Base-by-base conservation (phyloP, 2,888 invertebrate genomes). In the Aphodius sticticus region DNA sequence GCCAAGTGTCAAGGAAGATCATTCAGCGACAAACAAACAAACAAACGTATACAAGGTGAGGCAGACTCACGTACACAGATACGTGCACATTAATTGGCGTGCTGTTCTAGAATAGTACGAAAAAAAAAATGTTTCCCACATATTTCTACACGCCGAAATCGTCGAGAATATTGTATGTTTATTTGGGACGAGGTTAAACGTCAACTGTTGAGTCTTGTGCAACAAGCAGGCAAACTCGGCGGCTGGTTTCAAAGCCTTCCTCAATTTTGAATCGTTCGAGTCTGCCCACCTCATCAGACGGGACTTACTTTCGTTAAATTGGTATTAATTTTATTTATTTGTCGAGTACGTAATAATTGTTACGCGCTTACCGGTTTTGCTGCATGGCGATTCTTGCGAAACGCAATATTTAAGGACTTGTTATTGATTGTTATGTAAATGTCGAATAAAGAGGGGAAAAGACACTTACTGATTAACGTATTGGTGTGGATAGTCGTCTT, bases 181-280 rank as follows among this genome's bases (percentile, higher is more conserved):
- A 85, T 86, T 85, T 84, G 83, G 86, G 83, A 86, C 86, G 85
- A 86, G 86, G 86, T 84, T 84, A 74, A 35, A 37, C 37, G 85
- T 84, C 85, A 81, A 81, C 71, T 69, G 70, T 74, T 74, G 74
- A 69, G 69, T 77, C 69, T 80, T 80, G 78, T 77, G 80, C 78
- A 80, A 80, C 69, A 6, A 77, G 71, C 72, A 70, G 77, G 36
- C 69, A 77, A 69, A 69, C 77, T 16, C 38, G 37, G 76, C 15
- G 70, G 16, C 71, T 69, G 77, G 74, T 69, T 69, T 77, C 78
- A 76, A 78, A 78, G 78, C 80, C 78, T 80, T 80, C 80, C 80
- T 80, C 76, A 77, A 80, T 78, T 53, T 80, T 78, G 71, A 77
- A 77, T 80, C 76, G 74, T 76, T 75, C 69, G 69, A 53, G 74